Conservation (phyloP, 1,140 invertebrate species). For the Campoletis sonorensis region DNA sequence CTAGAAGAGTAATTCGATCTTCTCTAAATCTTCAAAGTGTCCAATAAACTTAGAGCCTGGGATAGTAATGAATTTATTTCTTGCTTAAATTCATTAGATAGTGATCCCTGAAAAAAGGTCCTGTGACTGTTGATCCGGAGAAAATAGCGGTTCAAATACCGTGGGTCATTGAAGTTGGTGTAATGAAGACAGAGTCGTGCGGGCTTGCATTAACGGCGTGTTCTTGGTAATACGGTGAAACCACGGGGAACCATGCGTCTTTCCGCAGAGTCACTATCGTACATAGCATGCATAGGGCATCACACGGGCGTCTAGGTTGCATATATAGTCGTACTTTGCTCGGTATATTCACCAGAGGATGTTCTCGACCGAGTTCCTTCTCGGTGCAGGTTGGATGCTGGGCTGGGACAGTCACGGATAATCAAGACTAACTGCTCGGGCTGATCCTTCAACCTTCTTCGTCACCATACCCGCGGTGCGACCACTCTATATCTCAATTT, state of each 20-base stretch:
- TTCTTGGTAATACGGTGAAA: constrained; percentile 51
- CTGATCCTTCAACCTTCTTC: constrained; percentile 74
- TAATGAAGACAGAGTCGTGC: constrained; percentile 64
- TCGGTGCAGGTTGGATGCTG: constrained; percentile 24
- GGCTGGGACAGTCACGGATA: constrained; percentile 65
- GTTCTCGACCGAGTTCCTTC: constrained; percentile 50
- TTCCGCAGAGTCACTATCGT: background rate
- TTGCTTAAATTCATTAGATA: background rate
- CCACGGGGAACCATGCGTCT: constrained; percentile 66
- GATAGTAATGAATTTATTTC: background rate
- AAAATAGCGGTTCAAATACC: constrained; percentile 55
- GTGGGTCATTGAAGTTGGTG: constrained; percentile 38
- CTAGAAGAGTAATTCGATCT: too few relatives aligned
- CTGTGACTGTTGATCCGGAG: constrained; percentile 40
- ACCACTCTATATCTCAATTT: constrained; percentile 74
- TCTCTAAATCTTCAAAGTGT: background rate
- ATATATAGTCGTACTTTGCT: constrained; percentile 37
- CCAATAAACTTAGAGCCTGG: background rate
- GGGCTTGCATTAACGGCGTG: constrained; percentile 64
- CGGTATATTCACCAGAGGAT: constrained; percentile 53
- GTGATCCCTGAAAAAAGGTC: background rate
- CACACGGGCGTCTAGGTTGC: background rate
- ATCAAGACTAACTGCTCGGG: constrained; percentile 76
- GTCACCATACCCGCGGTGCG: constrained; percentile 57
- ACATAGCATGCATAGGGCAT: background rate